Conservation (phyloP, 35 echinoderm and acorn worm genomes). For the Ptychodera flava region DNA sequence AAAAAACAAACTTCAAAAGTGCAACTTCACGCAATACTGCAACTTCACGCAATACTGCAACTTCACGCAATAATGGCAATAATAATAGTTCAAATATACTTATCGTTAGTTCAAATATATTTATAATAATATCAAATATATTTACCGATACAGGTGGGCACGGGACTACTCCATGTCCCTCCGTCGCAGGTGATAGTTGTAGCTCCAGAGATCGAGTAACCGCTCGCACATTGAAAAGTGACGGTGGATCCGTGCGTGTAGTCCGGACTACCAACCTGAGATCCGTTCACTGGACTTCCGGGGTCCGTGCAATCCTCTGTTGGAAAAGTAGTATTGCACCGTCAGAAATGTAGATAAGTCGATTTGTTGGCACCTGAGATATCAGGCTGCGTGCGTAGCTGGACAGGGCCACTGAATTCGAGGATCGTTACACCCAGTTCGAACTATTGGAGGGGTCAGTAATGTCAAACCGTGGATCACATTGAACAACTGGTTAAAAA, state of each 20-base stretch:
- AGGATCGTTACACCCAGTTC: neutral
- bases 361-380: too few species aligned
- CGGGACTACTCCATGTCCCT: constrained; percentile 25
- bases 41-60: too few species aligned
- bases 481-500: too few species aligned
- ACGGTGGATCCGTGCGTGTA: constrained; percentile 36
- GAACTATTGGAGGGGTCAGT: neutral
- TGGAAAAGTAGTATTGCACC: neutral
- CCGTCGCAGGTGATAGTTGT: constrained; percentile 33
- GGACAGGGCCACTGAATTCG: neutral
- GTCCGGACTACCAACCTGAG: constrained; percentile 37
- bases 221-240: constrained; percentile 31
- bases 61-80: neutral
- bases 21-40: neutral
- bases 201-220: constrained; percentile 35
- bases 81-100: neutral
- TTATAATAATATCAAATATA: neutral
- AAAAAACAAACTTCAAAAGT: neutral
- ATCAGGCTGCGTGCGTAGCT: too few species aligned
- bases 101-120: neutral
- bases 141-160: constrained; percentile 39
- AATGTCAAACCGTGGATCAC: neutral
- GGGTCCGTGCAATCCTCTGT: constrained; percentile 43
- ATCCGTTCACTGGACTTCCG: constrained; percentile 27
- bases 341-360: neutral